Evolutionary conservation across 2,113 vertebrate genomes (phyloP).

Genomic region (Pituophis catenifer): DNA sequence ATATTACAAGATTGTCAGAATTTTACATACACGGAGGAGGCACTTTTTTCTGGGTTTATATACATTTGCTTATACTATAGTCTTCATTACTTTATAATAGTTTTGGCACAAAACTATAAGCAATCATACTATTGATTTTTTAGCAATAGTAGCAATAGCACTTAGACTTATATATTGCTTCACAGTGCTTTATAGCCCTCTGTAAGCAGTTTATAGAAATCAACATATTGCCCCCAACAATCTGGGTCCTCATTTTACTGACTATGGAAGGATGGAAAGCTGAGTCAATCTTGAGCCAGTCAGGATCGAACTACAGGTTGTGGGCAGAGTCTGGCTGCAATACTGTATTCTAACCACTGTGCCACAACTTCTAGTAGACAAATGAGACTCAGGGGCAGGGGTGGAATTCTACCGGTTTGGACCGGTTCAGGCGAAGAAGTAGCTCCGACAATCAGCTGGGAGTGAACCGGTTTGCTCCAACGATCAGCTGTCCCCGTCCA

Average conservation of each 20-base stretch:
- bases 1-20: background rate
- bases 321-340: background rate
- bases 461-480: too few species aligned
- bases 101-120: background rate
- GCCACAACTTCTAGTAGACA: background rate
- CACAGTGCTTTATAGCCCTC: background rate
- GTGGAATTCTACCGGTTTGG: too few species aligned
- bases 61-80: background rate
- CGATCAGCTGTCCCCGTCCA: too few species aligned
- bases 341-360: background rate
- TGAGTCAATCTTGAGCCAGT: background rate
- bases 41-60: background rate
- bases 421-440: too few species aligned
- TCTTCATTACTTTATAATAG: background rate
- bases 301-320: background rate
- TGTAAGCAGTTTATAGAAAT: background rate
- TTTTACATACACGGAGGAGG: background rate
- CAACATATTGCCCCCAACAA: background rate
- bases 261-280: background rate
- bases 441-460: too few species aligned
- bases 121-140: background rate
- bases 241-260: background rate
- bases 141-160: background rate
- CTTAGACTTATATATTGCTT: background rate
- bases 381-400: background rate